Evolutionary conservation across 1,140 invertebrate species (phyloP), one percentile per base, ranked within the genome.

Genomic region (Drosophila guanche): DNA sequence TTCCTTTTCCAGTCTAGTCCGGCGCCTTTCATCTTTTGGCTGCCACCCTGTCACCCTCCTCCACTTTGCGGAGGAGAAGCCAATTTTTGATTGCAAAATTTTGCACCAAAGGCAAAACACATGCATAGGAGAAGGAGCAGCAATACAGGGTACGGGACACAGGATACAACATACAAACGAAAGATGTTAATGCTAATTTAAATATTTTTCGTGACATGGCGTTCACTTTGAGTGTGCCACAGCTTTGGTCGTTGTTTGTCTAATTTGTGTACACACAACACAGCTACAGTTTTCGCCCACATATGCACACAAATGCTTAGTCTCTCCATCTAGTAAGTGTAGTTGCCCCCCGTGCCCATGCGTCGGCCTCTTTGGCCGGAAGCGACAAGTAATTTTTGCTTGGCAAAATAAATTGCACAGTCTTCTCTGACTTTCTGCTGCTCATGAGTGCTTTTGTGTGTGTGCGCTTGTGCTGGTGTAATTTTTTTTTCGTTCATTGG

Each of bases 191-290:
- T 69, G 79, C 72, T 90, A 85, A 90, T 91, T 91, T 85, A 66
- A 76, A 90, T 90, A 90, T 91, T 89, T 89, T 85, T 52, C 85
- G 72, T 90, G 89, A 91, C 89, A 81, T 85, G 79, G 72, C 77
- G 61, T 74, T 84, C 80, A 76, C 79, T 84, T 84, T 84, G 81
- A 86, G 63, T 73, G 63, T 69, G 56, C 51, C 55, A 62, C 27
- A 61, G 46, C 47, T 72, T 72, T 70, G 70, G 70, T 70, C 58
- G 72, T 72, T 60, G 47, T 42, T 71, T 62, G 74, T 89, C 74
- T 79, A 79, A 79, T 89, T 78, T 74, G 43, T 46, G 57, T 54
- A 52, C 48, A 61, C 29, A 59, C 51, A 55, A 43, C 20, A 33
- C 46, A 50, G 37, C 22, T 47, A 8, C 40, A 77, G 29, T 57